Conservation (phyloP, 1,140 invertebrate genomes). For the Drosophila sproati region DNA sequence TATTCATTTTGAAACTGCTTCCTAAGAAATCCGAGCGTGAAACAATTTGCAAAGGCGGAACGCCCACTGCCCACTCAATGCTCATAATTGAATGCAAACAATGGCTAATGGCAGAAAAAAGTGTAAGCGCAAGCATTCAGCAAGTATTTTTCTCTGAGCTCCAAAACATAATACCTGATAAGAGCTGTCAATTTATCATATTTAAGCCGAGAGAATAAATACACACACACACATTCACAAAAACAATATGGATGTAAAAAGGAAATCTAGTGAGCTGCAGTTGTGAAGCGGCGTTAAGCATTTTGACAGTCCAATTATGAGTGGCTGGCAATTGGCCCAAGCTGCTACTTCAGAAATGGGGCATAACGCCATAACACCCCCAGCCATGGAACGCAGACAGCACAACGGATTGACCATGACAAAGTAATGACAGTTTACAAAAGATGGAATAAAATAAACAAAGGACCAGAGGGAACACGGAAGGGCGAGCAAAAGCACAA, state of each 20-base stretch:
- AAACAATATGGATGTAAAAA: slow-evolving; percentile 8
- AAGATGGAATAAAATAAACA: slow-evolving; percentile 82
- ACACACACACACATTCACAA: not conserved
- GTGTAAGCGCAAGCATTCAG: slow-evolving; percentile 20
- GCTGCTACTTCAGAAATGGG: slow-evolving; percentile 36
- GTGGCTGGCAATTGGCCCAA: slow-evolving; percentile 57
- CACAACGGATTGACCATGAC: slow-evolving; percentile 69
- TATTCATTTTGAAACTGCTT: no score
- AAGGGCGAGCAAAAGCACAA: not conserved
- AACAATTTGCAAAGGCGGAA: no score
- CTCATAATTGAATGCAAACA: slow-evolving; percentile 49
- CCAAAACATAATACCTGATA: slow-evolving; percentile 66
- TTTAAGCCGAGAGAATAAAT: slow-evolving; percentile 37
- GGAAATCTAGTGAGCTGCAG: slow-evolving; percentile 33
- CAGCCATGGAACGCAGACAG: not conserved
- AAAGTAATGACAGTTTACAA: slow-evolving; percentile 81
- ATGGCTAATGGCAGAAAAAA: not conserved
- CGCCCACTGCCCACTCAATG: no score
- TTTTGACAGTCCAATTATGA: slow-evolving; percentile 56
- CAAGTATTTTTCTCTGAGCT: slow-evolving; percentile 15
- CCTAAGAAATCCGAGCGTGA: no score
- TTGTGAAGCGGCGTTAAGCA: slow-evolving; percentile 46
- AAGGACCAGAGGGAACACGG: slow-evolving; percentile 56
- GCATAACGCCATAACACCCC: not conserved
- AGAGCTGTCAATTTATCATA: slow-evolving; percentile 76